Conservation (phyloP, 2,888 invertebrate genomes). For the Cataglyphis rosenhaueri region DNA sequence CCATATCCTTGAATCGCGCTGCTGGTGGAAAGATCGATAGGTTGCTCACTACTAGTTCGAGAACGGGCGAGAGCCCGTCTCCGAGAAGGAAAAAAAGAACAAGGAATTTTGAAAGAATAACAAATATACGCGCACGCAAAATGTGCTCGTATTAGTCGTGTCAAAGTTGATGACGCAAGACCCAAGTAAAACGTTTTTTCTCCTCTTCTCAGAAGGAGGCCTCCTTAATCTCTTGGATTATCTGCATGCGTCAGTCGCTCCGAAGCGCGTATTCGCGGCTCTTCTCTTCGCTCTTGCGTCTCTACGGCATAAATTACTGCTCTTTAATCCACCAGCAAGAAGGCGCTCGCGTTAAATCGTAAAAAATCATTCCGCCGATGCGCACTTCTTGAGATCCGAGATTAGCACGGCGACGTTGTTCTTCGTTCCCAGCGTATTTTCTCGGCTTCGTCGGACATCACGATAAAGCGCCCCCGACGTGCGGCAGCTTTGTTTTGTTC, state of each 20-base stretch:
- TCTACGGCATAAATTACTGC: constrained; percentile 69
- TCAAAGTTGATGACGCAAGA: constrained; percentile 57
- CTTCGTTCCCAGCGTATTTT: constrained; percentile 42
- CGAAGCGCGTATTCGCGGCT: constrained; percentile 57
- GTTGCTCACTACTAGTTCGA: not conserved
- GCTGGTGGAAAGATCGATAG: not conserved
- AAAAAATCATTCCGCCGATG: constrained; percentile 61
- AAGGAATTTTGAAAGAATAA: constrained; percentile 46
- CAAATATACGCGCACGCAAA: constrained; percentile 39
- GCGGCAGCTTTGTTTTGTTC: constrained; percentile 12
- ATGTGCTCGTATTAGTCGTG: constrained; percentile 31
- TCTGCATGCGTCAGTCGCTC: constrained; percentile 57
- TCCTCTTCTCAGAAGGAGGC: constrained; percentile 45
- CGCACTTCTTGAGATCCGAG: constrained; percentile 63
- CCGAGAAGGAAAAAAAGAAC: not conserved
- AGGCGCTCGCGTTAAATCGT: constrained; percentile 49
- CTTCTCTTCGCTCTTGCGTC: constrained; percentile 49
- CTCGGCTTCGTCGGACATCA: constrained; percentile 31
- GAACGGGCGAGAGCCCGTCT: not conserved
- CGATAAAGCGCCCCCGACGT: constrained; percentile 20
- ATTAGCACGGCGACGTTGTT: constrained; percentile 72
- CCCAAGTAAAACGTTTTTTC: constrained; percentile 60
- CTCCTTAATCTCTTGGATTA: constrained; percentile 67
- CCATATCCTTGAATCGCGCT: not conserved
- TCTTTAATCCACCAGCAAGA: constrained; percentile 67